phyloP scores from a whole-genome alignment of 2,797 vertebrate species.

The Anguilla megastoma region DNA sequence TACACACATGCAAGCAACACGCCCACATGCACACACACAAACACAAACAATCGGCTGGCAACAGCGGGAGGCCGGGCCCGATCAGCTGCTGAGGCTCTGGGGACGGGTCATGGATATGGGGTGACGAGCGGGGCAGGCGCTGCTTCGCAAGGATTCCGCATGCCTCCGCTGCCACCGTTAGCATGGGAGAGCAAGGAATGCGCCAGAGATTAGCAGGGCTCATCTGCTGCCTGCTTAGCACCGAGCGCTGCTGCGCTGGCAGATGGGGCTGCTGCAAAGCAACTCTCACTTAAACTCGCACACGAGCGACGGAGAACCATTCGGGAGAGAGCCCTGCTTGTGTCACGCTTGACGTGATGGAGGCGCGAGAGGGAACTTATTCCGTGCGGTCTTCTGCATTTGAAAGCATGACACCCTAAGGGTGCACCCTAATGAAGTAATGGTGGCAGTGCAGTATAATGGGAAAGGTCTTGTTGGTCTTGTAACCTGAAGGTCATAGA shows the following conservation, averaged over 20 bases:
- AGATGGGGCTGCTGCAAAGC: neutral
- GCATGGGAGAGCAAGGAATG: conserved; percentile 15
- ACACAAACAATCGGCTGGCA: conserved; percentile 53
- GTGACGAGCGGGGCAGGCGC: conserved; percentile 21
- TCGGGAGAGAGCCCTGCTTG: neutral
- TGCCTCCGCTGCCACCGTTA: neutral
- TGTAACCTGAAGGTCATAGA: too few species aligned
- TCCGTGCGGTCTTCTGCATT: neutral
- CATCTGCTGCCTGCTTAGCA: conserved; percentile 5
- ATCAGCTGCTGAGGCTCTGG: conserved; percentile 47
- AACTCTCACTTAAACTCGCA: neutral
- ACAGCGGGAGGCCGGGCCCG: conserved; percentile 44
- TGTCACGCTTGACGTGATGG: neutral
- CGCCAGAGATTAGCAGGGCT: neutral
- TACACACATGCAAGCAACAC: conserved; percentile 2
- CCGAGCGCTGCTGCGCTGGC: neutral
- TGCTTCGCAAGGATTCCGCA: conserved; percentile 12
- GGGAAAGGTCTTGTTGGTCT: too few species aligned
- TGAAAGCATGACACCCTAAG: neutral
- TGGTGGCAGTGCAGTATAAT: too few species aligned
- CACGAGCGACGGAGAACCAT: neutral
- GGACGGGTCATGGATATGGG: conserved; percentile 7
- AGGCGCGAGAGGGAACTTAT: neutral
- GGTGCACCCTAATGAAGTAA: neutral
- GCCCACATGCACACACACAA: conserved; percentile 48